Evolutionary conservation across 2,888 invertebrate species (phyloP).

Genomic region (Lysandra bellargus): DNA sequence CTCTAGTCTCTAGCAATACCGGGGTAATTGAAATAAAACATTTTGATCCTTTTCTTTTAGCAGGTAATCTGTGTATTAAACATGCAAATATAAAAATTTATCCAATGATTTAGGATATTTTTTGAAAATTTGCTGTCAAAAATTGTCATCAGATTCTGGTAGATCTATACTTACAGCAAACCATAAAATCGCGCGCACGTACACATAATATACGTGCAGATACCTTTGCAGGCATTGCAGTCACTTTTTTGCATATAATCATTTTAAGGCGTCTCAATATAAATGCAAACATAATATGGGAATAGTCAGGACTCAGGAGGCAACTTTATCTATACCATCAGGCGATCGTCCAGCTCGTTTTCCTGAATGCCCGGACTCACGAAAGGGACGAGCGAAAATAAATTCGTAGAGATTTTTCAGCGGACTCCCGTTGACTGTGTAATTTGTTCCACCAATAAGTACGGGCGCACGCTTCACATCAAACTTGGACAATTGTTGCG

Average conservation of each 20-base stretch:
- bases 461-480: neutral
- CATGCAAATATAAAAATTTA: too few species aligned
- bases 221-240: neutral
- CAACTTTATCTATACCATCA: neutral
- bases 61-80: too few species aligned
- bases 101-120: too few species aligned
- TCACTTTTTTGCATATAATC: neutral
- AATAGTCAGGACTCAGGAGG: too few species aligned
- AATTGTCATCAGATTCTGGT: too few species aligned
- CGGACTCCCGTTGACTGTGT: constrained; percentile 60
- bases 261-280: too few species aligned
- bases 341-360: neutral
- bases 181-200: too few species aligned
- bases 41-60: too few species aligned
- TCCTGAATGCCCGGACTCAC: constrained; percentile 48
- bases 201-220: neutral
- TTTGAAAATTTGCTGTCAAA: too few species aligned
- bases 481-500: neutral
- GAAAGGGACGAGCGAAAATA: constrained; percentile 54
- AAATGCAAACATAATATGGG: neutral
- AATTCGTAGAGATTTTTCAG: constrained; percentile 68
- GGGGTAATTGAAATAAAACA: too few species aligned
- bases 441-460: constrained; percentile 52
- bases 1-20: too few species aligned
- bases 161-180: too few species aligned